phyloP scores from a whole-genome alignment of 2,888 invertebrate species.

The Macaria notata region DNA sequence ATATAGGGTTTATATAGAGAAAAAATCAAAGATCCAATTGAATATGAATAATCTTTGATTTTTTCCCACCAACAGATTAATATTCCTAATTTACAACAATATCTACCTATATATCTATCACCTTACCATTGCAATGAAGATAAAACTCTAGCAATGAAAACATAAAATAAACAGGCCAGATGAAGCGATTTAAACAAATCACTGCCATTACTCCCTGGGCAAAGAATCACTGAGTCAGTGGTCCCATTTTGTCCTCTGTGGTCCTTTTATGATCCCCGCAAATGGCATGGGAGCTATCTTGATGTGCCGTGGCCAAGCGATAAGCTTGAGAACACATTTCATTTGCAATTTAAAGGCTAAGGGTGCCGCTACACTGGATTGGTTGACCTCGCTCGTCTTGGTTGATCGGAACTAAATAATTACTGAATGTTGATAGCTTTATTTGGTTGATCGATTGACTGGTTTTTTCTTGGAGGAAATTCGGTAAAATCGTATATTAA shows the following conservation, averaged over 20 bases:
- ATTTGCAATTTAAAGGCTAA: constrained; percentile 50
- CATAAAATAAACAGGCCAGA: constrained; percentile 22
- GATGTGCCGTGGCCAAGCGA: constrained; percentile 53
- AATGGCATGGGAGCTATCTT: constrained; percentile 50
- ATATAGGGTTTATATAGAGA: too few species aligned
- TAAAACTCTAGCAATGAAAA: constrained; percentile 16
- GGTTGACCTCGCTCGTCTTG: background rate
- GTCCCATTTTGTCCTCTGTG: constrained; percentile 45
- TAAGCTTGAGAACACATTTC: constrained; percentile 59
- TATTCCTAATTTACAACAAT: too few species aligned
- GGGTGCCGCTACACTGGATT: background rate
- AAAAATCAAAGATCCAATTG: too few species aligned
- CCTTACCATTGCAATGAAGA: too few species aligned
- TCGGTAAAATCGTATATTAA: too few species aligned
- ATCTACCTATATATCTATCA: too few species aligned
- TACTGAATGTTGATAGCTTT: too few species aligned
- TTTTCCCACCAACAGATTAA: too few species aligned
- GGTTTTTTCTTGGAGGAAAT: too few species aligned
- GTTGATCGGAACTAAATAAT: background rate
- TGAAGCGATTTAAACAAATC: constrained; percentile 32
- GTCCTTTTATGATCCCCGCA: constrained; percentile 51
- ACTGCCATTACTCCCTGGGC: constrained; percentile 15
- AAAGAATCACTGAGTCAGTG: constrained; percentile 30
- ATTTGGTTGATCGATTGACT: too few species aligned
- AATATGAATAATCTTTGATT: too few species aligned